A percentile compares a stretch with the other conserved stretches of the same genome.
phyloP scores from a whole-genome alignment of 2,797 vertebrate genomes.

The Lepilemur ruficaudatus region DNA sequence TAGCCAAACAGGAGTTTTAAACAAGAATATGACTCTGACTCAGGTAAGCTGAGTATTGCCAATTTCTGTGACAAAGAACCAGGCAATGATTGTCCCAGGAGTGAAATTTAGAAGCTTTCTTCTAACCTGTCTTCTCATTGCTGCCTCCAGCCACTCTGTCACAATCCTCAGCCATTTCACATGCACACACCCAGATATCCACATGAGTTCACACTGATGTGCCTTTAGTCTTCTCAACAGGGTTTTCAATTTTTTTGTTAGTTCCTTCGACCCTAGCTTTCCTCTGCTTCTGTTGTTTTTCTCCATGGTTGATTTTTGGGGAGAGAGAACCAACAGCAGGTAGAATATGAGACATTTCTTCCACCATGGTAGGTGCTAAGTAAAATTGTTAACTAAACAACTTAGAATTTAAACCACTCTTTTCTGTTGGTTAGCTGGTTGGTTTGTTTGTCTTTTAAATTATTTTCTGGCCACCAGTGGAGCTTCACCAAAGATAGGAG shows the following conservation, averaged over 20 bases:
- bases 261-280: not conserved
- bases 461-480: not conserved
- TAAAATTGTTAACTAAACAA: not conserved
- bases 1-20: not conserved
- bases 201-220: not conserved
- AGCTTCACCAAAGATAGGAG: not conserved
- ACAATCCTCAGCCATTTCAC: not conserved
- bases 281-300: not conserved
- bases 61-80: not conserved
- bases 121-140: not conserved
- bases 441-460: not conserved
- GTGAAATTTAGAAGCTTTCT: not conserved
- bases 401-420: not conserved
- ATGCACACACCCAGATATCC: not conserved
- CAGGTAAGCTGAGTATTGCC: not conserved
- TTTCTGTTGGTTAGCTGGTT: not conserved
- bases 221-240: not conserved
- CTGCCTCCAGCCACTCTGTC: not conserved
- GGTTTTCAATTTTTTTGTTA: not conserved
- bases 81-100: not conserved
- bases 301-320: not conserved
- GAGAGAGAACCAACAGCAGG: not conserved
- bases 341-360: not conserved
- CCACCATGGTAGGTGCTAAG: not conserved
- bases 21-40: not conserved